Evolutionary conservation across 2,888 invertebrate species (phyloP), one percentile per base, ranked within the genome.

Genomic region (Oxycera nigricornis): DNA sequence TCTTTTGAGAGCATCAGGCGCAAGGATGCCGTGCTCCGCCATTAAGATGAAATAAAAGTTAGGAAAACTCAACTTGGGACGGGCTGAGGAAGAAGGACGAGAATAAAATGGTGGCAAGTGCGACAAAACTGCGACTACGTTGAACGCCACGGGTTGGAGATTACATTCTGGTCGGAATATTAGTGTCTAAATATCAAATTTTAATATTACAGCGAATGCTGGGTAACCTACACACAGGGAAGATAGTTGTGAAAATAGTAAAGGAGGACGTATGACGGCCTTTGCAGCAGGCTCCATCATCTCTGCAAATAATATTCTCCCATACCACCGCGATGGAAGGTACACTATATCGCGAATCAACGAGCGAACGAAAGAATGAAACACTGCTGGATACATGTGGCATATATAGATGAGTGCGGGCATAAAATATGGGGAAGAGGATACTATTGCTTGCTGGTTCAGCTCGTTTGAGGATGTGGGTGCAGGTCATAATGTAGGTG

Each of bases 141-240:
- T 14, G 14, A 14, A 3, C n/a, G 11, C 3, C 46, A 46, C 11
- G 46, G 14, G 46, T 17, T 7, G 6, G 17, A 17, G 46, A 46
- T 46, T 46, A 7, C 14, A n/a, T 11, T 14, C 46, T 57, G 57
- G 57, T 57, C 57, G 24, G 57, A 57, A 57, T 57, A 46, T 46
- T 46, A 46, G 46, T 46, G n/a, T n/a, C 46, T 7, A 57, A 57
- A 57, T 57, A 57, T 57, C 57, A 57, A 57, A 57, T 57, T 57
- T 57, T 57, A 57, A 57, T 57, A 57, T 26, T 57, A 57, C 57
- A 55, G 55, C 24, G 55, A 46, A 17, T 14, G 14, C 46, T 46
- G 6, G 17, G 14, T 3, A 46, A 46, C 35, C 35, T 35, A 6
- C 35, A 35, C 17, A 3, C n/a, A 7, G 17, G 14, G 46, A 2